Percentiles rank a stretch among this genome's conserved stretches.
Evolutionary conservation across 2,888 invertebrate species (phyloP).

Genomic region (Lochmaea crataegi): DNA sequence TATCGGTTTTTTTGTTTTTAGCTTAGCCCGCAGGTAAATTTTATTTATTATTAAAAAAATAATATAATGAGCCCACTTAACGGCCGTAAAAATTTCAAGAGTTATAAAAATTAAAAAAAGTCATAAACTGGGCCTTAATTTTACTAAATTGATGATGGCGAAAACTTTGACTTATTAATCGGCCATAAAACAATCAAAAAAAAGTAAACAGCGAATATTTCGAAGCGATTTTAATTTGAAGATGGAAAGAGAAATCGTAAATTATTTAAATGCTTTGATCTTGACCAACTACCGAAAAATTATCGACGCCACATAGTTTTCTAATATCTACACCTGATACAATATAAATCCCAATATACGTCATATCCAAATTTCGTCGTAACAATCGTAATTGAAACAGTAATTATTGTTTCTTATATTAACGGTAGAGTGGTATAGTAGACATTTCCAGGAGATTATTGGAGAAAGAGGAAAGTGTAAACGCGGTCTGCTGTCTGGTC

Average conservation of each 20-base stretch:
- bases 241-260: not conserved
- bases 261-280: not conserved
- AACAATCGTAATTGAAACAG: no score
- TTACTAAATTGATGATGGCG: conserved; percentile 11
- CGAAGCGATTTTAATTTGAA: not conserved
- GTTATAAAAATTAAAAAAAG: conserved; percentile 12
- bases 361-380: no score
- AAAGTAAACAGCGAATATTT: not conserved
- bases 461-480: no score
- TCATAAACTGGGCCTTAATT: conserved; percentile 18
- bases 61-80: conserved; percentile 12
- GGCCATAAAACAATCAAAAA: conserved; percentile 9
- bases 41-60: conserved; percentile 7
- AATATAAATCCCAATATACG: no score
- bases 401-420: no score
- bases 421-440: no score
- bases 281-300: not conserved
- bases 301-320: not conserved
- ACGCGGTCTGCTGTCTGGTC: no score
- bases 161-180: conserved; percentile 11
- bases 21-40: conserved; percentile 3
- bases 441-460: no score
- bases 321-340: not conserved
- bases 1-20: not conserved
- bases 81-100: conserved; percentile 1